Base-by-base conservation (phyloP, 92 coral and sea anemone species). In the Plumapathes pennacea region DNA sequence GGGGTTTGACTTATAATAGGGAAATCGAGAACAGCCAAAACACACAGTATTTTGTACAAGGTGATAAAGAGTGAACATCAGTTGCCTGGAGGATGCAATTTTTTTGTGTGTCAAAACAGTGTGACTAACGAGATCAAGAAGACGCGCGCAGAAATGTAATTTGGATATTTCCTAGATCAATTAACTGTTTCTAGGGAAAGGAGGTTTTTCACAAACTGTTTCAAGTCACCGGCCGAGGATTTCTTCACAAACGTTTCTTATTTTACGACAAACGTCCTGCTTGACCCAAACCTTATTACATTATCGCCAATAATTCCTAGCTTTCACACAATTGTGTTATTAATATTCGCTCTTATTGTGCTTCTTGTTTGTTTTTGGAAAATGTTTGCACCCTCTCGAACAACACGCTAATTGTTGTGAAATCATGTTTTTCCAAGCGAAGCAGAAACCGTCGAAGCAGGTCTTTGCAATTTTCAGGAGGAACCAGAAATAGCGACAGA, bases 311-410 rank as follows among this genome's bases (percentile, higher is more conserved):
- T 71, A 71, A 71, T 54, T 61, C 25, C 65, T 62, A 63, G 25
- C 71, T 74, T 77, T 52, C 85, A 69, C 86, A 69, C 86, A 68
- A 71, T 81, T 81, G 64, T 76, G 53, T 71, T 57, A 82, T 86
- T 65, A 77, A 58, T 86, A 82, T 86, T 78, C 96, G 44, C 69
- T 44, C 46, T 31, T 47, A 77, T 67, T 73, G 82, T 76, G 72
- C 57, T 49, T 54, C 59, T 64, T 54, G 69, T 87, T 87, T 84
- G 78, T 82, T 63, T 65, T 44, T 64, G 54, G 54, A 69, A 41
- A 40, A 46, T 88, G 83, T 88, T 83, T 88, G 73, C 73, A 78
- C 50, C 57, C 77, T 64, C 56, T 20, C 50, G 71, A 72, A 70
- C 76, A 86, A 76, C 80, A 80, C 59, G 57, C 68, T 79, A 66